These are phyloP conservation scores for Suricata suricatta DNA, from an alignment of 2,113 vertebrate genomes.

Conservation along the genomic window DNA sequence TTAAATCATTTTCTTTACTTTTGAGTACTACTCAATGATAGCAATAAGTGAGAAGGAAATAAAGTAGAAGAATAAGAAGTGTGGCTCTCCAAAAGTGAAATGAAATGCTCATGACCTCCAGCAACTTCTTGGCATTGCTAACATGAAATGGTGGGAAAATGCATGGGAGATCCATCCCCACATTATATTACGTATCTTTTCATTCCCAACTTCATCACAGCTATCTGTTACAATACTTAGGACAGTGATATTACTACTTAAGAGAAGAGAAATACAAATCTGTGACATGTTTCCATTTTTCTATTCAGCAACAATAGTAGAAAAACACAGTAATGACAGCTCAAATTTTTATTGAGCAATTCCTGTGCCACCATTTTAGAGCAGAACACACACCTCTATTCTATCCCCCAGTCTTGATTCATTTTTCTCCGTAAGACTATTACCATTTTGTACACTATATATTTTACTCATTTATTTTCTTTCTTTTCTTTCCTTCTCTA, in stretches of 20 bases:
- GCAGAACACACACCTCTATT: neutral
- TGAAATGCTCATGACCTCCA: neutral
- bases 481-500: neutral
- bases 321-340: neutral
- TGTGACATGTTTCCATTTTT: neutral
- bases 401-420: neutral
- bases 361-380: neutral
- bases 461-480: neutral
- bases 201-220: neutral
- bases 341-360: neutral
- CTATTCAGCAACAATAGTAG: neutral
- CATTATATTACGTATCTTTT: neutral
- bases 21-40: neutral
- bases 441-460: neutral
- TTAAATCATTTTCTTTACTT: conserved; percentile 13
- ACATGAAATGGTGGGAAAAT: neutral
- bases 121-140: neutral
- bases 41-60: neutral
- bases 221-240: neutral
- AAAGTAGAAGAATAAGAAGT: neutral
- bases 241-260: neutral
- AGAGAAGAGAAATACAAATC: neutral
- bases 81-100: neutral
- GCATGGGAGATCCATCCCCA: neutral
- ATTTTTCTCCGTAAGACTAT: neutral